phyloP scores from a whole-genome alignment of 2,888 invertebrate genomes.

The Cotesia congregata region DNA sequence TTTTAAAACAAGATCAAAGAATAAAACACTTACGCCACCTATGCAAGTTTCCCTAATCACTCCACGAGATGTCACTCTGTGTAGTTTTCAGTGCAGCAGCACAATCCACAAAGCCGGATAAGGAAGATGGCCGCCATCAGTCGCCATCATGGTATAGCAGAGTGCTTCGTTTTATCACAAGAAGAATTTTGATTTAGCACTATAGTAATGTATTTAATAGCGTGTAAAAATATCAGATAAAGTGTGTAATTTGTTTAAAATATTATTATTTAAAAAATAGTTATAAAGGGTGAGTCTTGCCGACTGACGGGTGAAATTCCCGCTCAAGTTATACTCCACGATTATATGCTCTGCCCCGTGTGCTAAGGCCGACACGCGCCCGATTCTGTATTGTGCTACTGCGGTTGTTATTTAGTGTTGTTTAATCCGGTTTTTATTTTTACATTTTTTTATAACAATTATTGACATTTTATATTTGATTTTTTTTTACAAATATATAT shows the following conservation, averaged over 20 bases:
- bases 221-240: constrained; percentile 10
- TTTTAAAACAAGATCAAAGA: too few relatives aligned
- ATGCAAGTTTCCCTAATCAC: not conserved
- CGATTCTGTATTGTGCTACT: not conserved
- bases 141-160: constrained; percentile 53
- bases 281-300: constrained; percentile 34
- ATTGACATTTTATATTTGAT: not conserved
- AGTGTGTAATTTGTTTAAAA: constrained; percentile 15
- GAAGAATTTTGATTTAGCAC: constrained; percentile 10
- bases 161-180: constrained; percentile 47
- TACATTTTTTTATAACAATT: constrained; percentile 27
- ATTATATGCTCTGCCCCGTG: constrained; percentile 14
- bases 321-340: constrained; percentile 33
- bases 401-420: constrained; percentile 17
- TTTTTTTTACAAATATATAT: not conserved
- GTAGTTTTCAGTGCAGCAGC: too few relatives aligned
- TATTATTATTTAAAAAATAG: constrained; percentile 22
- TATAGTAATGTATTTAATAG: constrained; percentile 30
- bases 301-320: constrained; percentile 27
- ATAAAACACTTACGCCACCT: not conserved
- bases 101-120: constrained; percentile 44
- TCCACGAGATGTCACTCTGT: not conserved
- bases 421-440: constrained; percentile 29
- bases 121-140: constrained; percentile 59
- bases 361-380: constrained; percentile 18